phyloP scores from a whole-genome alignment of 2,113 vertebrate genomes.

The Phodopus roborovskii region DNA sequence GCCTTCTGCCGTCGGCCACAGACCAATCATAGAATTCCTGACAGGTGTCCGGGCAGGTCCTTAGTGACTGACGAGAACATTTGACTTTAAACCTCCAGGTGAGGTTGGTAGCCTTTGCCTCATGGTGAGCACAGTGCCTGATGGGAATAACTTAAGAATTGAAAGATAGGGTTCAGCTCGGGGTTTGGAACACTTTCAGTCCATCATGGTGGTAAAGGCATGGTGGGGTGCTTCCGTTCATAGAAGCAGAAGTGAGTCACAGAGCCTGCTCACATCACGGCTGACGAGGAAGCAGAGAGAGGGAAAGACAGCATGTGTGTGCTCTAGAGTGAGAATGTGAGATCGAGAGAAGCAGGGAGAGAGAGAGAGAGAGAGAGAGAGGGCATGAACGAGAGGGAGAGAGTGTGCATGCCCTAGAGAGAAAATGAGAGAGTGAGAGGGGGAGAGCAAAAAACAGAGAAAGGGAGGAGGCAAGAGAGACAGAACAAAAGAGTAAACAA shows the following conservation, averaged over 20 bases:
- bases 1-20: not conserved
- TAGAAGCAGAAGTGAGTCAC: not conserved
- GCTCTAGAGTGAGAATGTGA: too few relatives aligned
- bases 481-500: too few relatives aligned
- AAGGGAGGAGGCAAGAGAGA: too few relatives aligned
- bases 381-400: too few relatives aligned
- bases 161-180: not conserved
- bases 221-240: not conserved
- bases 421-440: too few relatives aligned
- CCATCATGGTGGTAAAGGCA: too few relatives aligned
- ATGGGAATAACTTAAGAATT: not conserved
- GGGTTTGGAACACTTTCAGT: not conserved
- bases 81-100: not conserved
- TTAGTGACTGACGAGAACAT: not conserved
- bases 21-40: not conserved
- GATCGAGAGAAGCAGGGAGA: too few relatives aligned
- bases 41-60: not conserved
- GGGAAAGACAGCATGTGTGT: too few relatives aligned
- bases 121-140: not conserved
- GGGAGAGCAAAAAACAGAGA: too few relatives aligned
- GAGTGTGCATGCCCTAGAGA: too few relatives aligned
- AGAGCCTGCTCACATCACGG: not conserved
- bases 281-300: not conserved
- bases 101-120: not conserved
- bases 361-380: too few relatives aligned